Evolutionary conservation across 2,797 vertebrate species (phyloP), one percentile per base, ranked within the genome.

Genomic region (Varecia variegata): DNA sequence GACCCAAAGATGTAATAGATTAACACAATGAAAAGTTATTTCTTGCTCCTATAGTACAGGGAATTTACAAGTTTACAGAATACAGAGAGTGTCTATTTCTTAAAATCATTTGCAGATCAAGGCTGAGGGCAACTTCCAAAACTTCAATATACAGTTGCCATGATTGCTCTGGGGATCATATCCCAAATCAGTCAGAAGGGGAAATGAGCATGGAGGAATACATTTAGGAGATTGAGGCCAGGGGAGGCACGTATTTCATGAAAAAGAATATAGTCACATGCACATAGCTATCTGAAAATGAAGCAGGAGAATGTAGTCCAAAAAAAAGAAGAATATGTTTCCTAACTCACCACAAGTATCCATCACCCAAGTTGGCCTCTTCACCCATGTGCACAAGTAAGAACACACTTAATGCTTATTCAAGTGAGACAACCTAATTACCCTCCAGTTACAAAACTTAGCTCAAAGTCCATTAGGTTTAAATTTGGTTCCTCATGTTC

Each of bases 181-280:
- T 12, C 81, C 12, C 1, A 5, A 35, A 1, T 27, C 30, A 38
- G 17, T 68, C 38, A 80, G 43, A 87, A 73, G 3, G 6, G 2
- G 12, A 79, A 56, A 65, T 43, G 23, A 73, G 11, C 35, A 62
- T 5, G 0, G 18, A 90, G 32, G 43, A 35, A 0, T n/a, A 17
- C 0, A 3, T 23, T 83, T 32, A 58, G 21, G n/a, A 73, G 11
- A 76, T 0, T 1, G 13, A 56, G 30, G 38, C 3, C 1, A 13
- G 2, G 17, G 6, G 8, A 23, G 12, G 32, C 4, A 60, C 17
- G 52, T 74, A 62, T 45, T 87, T 74, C 18, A 45, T 11, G 52
- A 50, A 80, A 80, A 10, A 30, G 5, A 52, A 30, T 54, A 67
- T 15, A 43, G 14, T 58, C 30, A 21, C 25, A 30, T 38, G 18